Base-by-base conservation (phyloP, 2,888 invertebrate species). In the Neocrepidodera transversa region DNA sequence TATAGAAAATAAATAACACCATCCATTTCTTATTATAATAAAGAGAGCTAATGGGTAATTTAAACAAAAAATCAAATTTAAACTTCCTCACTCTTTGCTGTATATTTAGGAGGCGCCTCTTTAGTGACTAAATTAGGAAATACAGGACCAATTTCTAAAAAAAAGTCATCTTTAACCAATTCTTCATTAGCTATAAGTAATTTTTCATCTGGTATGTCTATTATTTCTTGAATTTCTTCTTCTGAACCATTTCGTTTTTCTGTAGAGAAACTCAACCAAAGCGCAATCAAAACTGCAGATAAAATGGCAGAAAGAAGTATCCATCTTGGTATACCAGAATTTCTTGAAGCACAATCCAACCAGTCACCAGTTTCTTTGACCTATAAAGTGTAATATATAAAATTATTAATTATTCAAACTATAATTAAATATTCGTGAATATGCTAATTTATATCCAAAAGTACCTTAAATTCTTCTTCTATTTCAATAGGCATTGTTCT, bases 301-400 rank as follows among this genome's bases (percentile, higher is more conserved):
- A 82, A 71, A 58, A 82, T 76, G 1, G 81, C 75, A 26, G 78
- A 68, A 14, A 79, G 75, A 30, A 83, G 72, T 42, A 82, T 71
- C 71, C 81, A 78, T 17, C 80, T 76, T 0, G 83, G 82, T 50
- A 83, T 74, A n/a, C 82, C 83, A 1, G 82, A 82, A 66, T 82
- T 82, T 38, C 76, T 74, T 0, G 82, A 75, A 3, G 77, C 78
- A 64, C 79, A 79, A 56, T 78, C 78, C 58, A 79, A 66, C 78
- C 78, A 78, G 64, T 76, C 76, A 7, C 71, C 69, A 32, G 65
- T 60, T 43, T 68, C 67, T 49, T 64, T 64, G 1, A 60, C 42
- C 42, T 42, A 11, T 20, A 42, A 40, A 4, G 7, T 35, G n/a
- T 28, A 28, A 28, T 8, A 28, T 28, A 2, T 28, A 28, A 8